A percentile compares a stretch with the other conserved stretches of the same genome.
These are phyloP conservation scores for Pelosia muscerda DNA, from an alignment of 2,888 invertebrate genomes.

Conservation along the genomic window DNA sequence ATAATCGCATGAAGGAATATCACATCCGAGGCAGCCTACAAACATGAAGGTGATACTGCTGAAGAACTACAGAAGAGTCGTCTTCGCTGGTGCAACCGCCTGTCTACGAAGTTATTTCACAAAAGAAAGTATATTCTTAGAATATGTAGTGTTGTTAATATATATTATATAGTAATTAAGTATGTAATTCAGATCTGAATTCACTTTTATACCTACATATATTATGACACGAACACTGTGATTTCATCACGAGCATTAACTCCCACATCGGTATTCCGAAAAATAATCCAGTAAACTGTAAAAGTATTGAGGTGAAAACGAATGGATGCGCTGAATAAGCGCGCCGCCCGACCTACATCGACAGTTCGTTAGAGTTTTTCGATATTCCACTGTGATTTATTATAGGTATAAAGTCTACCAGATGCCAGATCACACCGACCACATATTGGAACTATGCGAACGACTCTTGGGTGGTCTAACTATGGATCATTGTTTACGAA, in stretches of 20 bases:
- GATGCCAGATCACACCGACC: conserved; percentile 70
- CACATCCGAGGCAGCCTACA: background rate
- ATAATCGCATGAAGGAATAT: background rate
- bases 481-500: conserved; percentile 64
- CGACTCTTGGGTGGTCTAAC: conserved; percentile 71
- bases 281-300: conserved; percentile 50
- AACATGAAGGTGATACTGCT: background rate
- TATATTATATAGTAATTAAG: background rate
- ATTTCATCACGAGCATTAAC: conserved; percentile 38
- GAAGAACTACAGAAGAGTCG: background rate
- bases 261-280: conserved; percentile 44
- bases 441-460: conserved; percentile 62
- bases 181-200: background rate
- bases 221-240: background rate
- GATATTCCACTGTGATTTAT: conserved; percentile 77
- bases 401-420: conserved; percentile 74
- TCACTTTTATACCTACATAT: background rate
- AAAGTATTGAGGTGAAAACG: conserved; percentile 61
- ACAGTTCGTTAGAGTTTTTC: conserved; percentile 72
- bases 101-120: background rate
- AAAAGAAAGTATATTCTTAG: background rate
- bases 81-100: background rate
- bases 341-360: conserved; percentile 70
- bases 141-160: background rate
- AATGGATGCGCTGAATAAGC: conserved; percentile 58